phyloP scores from a whole-genome alignment of 2,797 vertebrate species.

The Fistularia tabacaria region DNA sequence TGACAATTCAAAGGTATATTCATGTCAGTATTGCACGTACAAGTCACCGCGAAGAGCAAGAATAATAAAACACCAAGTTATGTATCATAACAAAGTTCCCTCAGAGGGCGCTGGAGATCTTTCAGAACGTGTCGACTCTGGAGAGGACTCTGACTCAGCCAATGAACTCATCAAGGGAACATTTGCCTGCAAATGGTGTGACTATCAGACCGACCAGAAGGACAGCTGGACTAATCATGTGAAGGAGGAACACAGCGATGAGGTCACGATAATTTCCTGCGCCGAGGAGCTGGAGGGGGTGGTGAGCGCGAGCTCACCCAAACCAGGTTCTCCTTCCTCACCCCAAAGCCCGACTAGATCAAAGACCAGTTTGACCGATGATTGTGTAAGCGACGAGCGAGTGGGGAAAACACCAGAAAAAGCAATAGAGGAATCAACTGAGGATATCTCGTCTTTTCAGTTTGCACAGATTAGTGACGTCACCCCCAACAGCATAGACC shows the following conservation, averaged over 20 bases:
- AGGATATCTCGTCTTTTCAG: constrained; percentile 82
- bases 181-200: constrained; percentile 97
- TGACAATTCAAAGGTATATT: constrained; percentile 91
- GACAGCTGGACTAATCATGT: constrained; percentile 94
- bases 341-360: constrained; percentile 80
- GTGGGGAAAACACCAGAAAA: constrained; percentile 71
- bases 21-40: constrained; percentile 95
- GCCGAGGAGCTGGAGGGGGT: constrained; percentile 81
- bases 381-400: constrained; percentile 72
- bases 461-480: constrained; percentile 86
- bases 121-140: constrained; percentile 60
- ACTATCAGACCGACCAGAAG: constrained; percentile 90
- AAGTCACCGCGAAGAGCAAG: constrained; percentile 91
- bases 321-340: constrained; percentile 76
- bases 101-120: constrained; percentile 64
- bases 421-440: constrained; percentile 71
- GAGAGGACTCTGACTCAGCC: constrained; percentile 79
- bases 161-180: constrained; percentile 75
- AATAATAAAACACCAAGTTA: constrained; percentile 93
- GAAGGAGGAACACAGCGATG: constrained; percentile 94
- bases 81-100: constrained; percentile 84
- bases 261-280: constrained; percentile 91
- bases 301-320: constrained; percentile 73
- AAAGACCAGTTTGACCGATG: constrained; percentile 74
- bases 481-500: constrained; percentile 84